Base-by-base conservation (phyloP, 2,888 invertebrate species). In the Euphydryas editha region DNA sequence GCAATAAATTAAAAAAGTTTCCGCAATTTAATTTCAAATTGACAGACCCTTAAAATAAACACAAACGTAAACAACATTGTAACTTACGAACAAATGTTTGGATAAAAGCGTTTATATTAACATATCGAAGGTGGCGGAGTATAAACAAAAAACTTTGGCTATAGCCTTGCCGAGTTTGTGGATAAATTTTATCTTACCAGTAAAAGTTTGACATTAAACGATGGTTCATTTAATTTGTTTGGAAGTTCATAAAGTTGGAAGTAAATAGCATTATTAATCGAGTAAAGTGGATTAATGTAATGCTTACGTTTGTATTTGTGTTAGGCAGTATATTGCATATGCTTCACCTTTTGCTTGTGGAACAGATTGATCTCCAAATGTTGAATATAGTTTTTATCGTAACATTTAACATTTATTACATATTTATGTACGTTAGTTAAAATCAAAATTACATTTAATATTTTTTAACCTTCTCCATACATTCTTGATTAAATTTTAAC, bases 81-180 rank as follows among this genome's bases (percentile, higher is more conserved):
- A n/a, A 54, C 3, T 36, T 10, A 24, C 17, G n/a, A 24, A 24
- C 10, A n/a, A 24, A n/a, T 21, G 13, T 13, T 21, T 15, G 49
- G n/a, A 18, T 36, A 36, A 54, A 8, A 17, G 17, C 30, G 30
- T 54, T 36, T 10, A 17, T 30, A 54, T 36, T 54, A 36, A 8
- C 54, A 36, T 54, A 54, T 30, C n/a, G 17, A 36, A 30, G 3
- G 36, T 36, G 17, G 30, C 17, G 30, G 17, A 30, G 36, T 30
- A 54, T 30, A 30, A 30, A 54, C 54, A 54, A 30, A 36, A 36
- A 54, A 54, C 36, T 54, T 30, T 17, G 30, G 17, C 30, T 17
- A 20, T 2, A 10, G 15, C n/a, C 8, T 17, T 11, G 47, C 30
- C 0, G 5, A 54, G 30, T 54, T 49, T 36, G 54, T 4, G 17